Conservation (phyloP, 1,140 invertebrate genomes). For the Bombus picipes region DNA sequence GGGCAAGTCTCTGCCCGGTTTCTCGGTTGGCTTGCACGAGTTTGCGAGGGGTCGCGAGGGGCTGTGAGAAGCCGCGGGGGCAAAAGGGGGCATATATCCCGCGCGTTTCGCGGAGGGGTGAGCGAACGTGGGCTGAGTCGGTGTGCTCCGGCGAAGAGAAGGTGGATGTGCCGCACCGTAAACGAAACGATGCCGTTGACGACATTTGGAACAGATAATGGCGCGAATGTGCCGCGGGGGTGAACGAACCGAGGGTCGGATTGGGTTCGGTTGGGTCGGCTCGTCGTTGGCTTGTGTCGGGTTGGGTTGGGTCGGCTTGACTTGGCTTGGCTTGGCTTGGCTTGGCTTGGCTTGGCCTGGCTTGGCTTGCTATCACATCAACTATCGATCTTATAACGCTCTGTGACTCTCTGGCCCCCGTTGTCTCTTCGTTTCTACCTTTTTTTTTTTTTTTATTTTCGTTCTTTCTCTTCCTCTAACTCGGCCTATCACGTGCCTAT, state of each 20-base stretch:
- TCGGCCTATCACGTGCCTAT: not conserved
- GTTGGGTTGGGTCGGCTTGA: constrained; percentile 36
- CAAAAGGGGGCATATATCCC: constrained; percentile 49
- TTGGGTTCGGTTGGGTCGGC: constrained; percentile 67
- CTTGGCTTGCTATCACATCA: constrained; percentile 79
- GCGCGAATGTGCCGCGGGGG: constrained; percentile 81
- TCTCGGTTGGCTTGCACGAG: constrained; percentile 46
- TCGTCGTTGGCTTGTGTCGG: constrained; percentile 58
- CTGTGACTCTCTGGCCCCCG: constrained; percentile 55
- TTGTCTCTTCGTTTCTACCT: constrained; percentile 29
- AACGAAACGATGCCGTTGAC: constrained; percentile 81
- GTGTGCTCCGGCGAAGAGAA: constrained; percentile 52
- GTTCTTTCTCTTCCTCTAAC: too few relatives aligned
- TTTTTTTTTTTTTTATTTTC: not conserved
- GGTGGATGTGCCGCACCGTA: constrained; percentile 71
- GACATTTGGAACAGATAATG: constrained; percentile 83
- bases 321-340: constrained; percentile 60
- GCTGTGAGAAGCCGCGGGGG: constrained; percentile 8
- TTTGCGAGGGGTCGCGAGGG: constrained; percentile 53
- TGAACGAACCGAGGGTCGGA: constrained; percentile 81
- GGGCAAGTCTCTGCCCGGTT: constrained; percentile 46
- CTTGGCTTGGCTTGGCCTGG: constrained; percentile 67
- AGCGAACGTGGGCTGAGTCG: not conserved
- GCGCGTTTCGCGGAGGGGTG: not conserved
- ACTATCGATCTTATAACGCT: constrained; percentile 80